Evolutionary conservation across 2,797 vertebrate genomes (phyloP).

Genomic region (Mus minutoides): DNA sequence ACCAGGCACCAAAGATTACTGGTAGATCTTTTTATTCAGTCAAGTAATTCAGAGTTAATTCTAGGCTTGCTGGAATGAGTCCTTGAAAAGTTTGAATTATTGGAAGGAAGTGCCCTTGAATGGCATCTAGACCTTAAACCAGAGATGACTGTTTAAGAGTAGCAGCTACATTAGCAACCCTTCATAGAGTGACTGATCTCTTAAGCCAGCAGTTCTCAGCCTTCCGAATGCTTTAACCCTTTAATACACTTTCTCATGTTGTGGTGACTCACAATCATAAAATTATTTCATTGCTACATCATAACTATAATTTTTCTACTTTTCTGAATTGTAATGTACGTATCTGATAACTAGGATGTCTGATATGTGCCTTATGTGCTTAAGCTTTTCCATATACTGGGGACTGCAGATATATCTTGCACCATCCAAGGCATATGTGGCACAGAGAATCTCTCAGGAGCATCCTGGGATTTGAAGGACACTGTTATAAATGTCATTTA

Average conservation of each 20-base stretch:
- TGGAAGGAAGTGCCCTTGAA: background rate
- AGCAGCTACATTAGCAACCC: background rate
- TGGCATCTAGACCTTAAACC: background rate
- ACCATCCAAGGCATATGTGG: background rate
- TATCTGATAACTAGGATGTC: background rate
- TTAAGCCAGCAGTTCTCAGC: background rate
- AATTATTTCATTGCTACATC: background rate
- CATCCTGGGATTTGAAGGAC: constrained; percentile 62
- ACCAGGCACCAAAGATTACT: background rate
- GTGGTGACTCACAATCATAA: background rate
- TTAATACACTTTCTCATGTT: background rate
- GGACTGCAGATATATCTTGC: background rate
- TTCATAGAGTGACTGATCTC: background rate
- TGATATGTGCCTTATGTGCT: background rate
- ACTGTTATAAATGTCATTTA: constrained; percentile 65
- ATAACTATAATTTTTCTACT: background rate
- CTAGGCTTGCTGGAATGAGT: constrained; percentile 1
- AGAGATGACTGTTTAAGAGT: background rate
- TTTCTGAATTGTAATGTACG: background rate
- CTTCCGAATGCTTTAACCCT: background rate
- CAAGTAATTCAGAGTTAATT: background rate
- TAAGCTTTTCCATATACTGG: background rate
- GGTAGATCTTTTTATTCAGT: constrained; percentile 10
- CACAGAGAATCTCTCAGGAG: background rate
- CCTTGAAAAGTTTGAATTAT: background rate